These are phyloP conservation scores for Muricea muricata DNA, from an alignment of 92 coral and sea anemone genomes.

Conservation along the genomic window DNA sequence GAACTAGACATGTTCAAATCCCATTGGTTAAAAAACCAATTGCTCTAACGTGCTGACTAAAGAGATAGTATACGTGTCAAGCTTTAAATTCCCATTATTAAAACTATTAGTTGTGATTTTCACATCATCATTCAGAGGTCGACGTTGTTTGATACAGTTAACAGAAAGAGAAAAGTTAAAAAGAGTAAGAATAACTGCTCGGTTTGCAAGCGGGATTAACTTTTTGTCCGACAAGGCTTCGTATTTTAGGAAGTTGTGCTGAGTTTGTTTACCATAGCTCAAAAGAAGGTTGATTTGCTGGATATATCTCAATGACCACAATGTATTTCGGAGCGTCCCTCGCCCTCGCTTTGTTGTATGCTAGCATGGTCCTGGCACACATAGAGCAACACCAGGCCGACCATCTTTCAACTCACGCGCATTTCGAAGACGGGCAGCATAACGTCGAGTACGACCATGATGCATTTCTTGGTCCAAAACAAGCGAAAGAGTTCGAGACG, in stretches of 20 bases:
- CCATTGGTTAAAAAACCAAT: constrained; percentile 7
- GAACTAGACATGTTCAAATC: not conserved
- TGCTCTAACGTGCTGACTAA: constrained; percentile 9
- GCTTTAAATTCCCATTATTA: not conserved
- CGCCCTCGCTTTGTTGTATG: not conserved
- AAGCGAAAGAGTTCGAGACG: constrained; percentile 88
- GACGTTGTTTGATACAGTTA: no score
- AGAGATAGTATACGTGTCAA: constrained; percentile 4
- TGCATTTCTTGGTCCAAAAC: constrained; percentile 92
- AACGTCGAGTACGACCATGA: constrained; percentile 90
- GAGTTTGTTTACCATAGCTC: no score
- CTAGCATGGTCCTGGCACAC: not conserved
- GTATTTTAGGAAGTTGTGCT: no score
- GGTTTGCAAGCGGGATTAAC: no score
- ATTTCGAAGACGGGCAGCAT: constrained; percentile 72
- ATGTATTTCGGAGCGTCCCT: constrained; percentile 28
- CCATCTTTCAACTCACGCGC: constrained; percentile 88
- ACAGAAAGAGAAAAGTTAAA: not conserved
- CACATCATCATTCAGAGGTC: not conserved
- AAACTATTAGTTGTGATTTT: not conserved
- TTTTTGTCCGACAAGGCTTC: no score
- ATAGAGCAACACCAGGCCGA: constrained; percentile 81
- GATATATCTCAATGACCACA: not conserved
- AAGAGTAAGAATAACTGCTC: no score
- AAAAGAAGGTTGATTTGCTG: no score